phyloP scores from a whole-genome alignment of 2,797 vertebrate species.

The Helostoma temminkii region DNA sequence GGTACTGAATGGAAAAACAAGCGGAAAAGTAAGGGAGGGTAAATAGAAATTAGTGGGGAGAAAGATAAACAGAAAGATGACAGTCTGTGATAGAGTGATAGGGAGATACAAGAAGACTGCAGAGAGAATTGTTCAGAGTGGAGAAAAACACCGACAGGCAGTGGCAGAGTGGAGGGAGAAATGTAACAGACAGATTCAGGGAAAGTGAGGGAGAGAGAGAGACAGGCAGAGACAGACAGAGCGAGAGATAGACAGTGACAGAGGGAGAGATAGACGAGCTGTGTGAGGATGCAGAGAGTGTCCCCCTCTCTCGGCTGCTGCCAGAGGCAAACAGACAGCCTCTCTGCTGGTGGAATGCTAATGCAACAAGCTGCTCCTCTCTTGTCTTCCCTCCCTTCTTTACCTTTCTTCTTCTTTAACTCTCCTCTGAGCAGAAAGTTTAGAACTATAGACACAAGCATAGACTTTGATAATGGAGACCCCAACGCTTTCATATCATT shows the following conservation, averaged over 20 bases:
- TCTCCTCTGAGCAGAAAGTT: constrained; percentile 78
- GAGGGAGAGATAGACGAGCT: constrained; percentile 82
- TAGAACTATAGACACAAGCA: constrained; percentile 67
- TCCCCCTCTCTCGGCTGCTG: constrained; percentile 84
- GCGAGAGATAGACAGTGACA: constrained; percentile 79
- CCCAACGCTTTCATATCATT: constrained; percentile 45
- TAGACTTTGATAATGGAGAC: constrained; percentile 77
- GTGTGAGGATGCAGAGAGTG: constrained; percentile 84
- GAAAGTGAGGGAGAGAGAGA: constrained; percentile 67
- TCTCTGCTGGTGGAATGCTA: constrained; percentile 86
- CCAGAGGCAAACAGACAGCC: constrained; percentile 87
- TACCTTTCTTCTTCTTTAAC: constrained; percentile 79
- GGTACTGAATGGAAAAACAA: constrained; percentile 37
- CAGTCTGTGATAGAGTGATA: constrained; percentile 58
- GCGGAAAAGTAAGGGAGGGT: constrained; percentile 30
- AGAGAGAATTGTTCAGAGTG: constrained; percentile 64
- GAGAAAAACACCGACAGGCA: constrained; percentile 75
- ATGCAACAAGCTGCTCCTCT: constrained; percentile 83
- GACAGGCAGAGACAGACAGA: constrained; percentile 80
- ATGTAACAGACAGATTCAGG: constrained; percentile 67
- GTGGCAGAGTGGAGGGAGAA: constrained; percentile 61
- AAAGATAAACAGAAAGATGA: constrained; percentile 63
- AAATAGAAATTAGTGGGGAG: constrained; percentile 61
- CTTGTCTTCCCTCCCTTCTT: constrained; percentile 80
- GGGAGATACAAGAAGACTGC: constrained; percentile 60